Percentiles rank a stretch among this genome's conserved stretches.
Evolutionary conservation across 1,140 invertebrate genomes (phyloP).

Genomic region (Lepidurus packardi): DNA sequence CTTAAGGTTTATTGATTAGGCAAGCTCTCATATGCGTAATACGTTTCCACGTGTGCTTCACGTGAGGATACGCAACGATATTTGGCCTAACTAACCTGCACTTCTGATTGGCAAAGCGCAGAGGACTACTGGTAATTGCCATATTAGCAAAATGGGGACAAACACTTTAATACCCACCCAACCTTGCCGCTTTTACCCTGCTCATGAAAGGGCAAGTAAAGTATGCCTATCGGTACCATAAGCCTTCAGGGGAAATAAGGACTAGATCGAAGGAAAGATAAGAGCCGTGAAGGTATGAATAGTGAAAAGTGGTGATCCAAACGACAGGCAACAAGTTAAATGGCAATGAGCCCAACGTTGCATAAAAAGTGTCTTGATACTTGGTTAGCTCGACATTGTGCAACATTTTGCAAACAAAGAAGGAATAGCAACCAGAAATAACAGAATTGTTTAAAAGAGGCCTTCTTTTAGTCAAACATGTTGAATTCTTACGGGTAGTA

Average conservation of each 20-base stretch:
- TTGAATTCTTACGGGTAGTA: neutral
- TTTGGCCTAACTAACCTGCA: neutral
- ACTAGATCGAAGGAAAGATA: neutral
- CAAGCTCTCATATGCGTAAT: constrained; percentile 6
- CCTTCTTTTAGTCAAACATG: neutral
- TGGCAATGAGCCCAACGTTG: neutral
- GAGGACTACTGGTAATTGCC: neutral
- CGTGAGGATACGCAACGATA: neutral
- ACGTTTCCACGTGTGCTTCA: neutral
- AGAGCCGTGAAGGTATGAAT: neutral
- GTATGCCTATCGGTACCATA: neutral
- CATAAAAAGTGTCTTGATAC: neutral
- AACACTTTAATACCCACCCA: neutral
- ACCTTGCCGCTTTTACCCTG: neutral
- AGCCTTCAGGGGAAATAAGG: neutral
- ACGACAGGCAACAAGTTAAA: constrained; percentile 17
- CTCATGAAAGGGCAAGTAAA: constrained; percentile 11
- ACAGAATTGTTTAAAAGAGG: neutral
- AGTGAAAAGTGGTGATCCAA: constrained; percentile 7
- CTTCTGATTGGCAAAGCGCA: neutral
- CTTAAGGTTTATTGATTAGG: constrained; percentile 8
- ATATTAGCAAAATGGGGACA: neutral
- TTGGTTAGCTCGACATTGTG: neutral
- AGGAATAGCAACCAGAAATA: too few relatives aligned
- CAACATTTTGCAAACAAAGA: too few relatives aligned